Conservation (phyloP, 2,888 invertebrate species). For the Fragum fragum region DNA sequence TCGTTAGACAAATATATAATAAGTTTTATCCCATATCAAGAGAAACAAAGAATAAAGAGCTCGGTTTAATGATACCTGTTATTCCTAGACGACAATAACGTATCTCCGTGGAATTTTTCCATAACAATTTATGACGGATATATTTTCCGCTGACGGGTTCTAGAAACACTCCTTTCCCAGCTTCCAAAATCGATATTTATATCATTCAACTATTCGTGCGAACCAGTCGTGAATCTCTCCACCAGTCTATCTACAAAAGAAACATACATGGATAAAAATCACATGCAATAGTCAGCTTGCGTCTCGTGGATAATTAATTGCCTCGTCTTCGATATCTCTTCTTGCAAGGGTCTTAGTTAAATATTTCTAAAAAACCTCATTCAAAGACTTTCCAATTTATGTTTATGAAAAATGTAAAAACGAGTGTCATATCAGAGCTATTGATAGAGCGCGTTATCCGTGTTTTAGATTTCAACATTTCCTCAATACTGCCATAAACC, state of each 20-base stretch:
- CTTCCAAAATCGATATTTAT: slow-evolving; percentile 1
- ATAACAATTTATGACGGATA: not conserved
- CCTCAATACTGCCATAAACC: too few species aligned
- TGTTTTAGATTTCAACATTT: too few species aligned
- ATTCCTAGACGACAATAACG: not conserved
- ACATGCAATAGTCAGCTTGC: not conserved
- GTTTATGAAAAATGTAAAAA: too few species aligned
- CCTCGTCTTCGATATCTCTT: not conserved
- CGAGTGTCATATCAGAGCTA: too few species aligned
- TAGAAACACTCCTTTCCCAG: not conserved
- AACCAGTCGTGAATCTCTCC: not conserved
- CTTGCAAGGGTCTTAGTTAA: too few species aligned
- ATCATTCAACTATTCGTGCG: slow-evolving; percentile 12
- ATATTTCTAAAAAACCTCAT: too few species aligned
- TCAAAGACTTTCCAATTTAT: too few species aligned
- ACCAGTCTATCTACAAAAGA: slow-evolving; percentile 18
- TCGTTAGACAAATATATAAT: too few species aligned
- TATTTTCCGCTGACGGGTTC: slow-evolving; percentile 1
- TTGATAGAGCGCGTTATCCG: too few species aligned
- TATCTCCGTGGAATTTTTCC: not conserved
- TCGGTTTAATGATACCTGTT: not conserved
- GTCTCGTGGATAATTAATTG: slow-evolving; percentile 6
- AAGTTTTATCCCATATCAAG: too few species aligned
- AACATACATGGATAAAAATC: slow-evolving; percentile 5
- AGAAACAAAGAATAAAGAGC: not conserved